Conservation (phyloP, 1,140 invertebrate genomes). For the Leptonema lineaticorne region DNA sequence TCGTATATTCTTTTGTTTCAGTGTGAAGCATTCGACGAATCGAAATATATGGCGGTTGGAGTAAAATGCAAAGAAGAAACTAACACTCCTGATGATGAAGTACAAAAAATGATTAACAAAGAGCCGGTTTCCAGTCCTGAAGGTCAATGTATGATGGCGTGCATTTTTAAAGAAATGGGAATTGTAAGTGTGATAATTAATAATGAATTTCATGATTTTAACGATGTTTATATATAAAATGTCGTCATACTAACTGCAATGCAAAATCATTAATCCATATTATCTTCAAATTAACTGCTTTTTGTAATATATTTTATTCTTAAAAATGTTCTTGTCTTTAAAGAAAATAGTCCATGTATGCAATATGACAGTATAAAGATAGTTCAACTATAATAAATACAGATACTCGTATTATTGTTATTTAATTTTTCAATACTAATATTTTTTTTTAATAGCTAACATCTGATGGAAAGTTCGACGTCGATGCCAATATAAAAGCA, state of each 20-base stretch:
- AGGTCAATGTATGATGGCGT: slow-evolving; percentile 39
- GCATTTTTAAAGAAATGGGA: slow-evolving; percentile 37
- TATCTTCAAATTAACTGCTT: neutral
- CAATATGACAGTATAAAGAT: no score
- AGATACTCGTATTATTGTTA: neutral
- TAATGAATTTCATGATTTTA: no score
- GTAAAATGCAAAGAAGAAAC: slow-evolving; percentile 36
- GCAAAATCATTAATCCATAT: no score
- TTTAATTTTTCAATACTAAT: neutral
- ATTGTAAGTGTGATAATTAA: slow-evolving; percentile 22
- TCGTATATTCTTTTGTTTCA: neutral
- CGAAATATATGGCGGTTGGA: slow-evolving; percentile 32
- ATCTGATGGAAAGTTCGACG: slow-evolving; percentile 34
- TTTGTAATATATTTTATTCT: neutral
- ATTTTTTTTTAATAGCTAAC: slow-evolving; percentile 19
- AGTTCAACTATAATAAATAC: no score
- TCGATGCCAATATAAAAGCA: slow-evolving; percentile 28
- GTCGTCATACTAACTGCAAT: no score
- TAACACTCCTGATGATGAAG: slow-evolving; percentile 28
- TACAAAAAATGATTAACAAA: slow-evolving; percentile 30
- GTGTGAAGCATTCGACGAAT: slow-evolving; percentile 25
- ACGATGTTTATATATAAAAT: no score
- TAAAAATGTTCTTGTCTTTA: no score
- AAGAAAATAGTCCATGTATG: no score
- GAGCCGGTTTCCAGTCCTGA: slow-evolving; percentile 7